Percentiles rank a stretch among this genome's conserved stretches.
Evolutionary conservation across 2,113 vertebrate genomes (phyloP).

Genomic region (Martes martes): DNA sequence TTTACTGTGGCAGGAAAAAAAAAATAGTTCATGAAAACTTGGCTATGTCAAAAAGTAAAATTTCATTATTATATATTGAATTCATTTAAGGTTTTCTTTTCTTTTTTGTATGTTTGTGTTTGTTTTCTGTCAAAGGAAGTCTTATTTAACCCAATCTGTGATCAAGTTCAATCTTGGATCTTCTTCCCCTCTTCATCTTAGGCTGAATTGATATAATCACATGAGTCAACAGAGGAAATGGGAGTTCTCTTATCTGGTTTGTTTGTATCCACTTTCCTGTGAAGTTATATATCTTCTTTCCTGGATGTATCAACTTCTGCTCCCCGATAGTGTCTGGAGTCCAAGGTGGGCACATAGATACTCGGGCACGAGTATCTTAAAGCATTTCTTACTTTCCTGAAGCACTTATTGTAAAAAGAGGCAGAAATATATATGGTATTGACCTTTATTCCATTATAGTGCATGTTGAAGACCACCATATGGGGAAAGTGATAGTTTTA

Average conservation of each 20-base stretch:
- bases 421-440: not conserved
- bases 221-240: not conserved
- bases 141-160: not conserved
- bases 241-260: not conserved
- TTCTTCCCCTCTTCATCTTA: not conserved
- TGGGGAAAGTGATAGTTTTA: not conserved
- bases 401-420: not conserved
- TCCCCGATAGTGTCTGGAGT: not conserved
- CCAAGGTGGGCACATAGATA: not conserved
- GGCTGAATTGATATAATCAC: not conserved
- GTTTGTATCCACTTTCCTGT: not conserved
- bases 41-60: not conserved
- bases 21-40: not conserved
- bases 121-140: not conserved
- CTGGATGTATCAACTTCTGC: not conserved
- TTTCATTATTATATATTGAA: not conserved
- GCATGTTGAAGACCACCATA: not conserved
- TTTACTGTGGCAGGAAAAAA: not conserved
- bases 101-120: not conserved
- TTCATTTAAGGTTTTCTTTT: not conserved
- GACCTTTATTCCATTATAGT: not conserved
- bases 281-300: not conserved
- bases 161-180: not conserved
- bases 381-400: not conserved
- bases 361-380: no score